phyloP scores from a whole-genome alignment of 2,888 invertebrate genomes.

The Erynnis tages region DNA sequence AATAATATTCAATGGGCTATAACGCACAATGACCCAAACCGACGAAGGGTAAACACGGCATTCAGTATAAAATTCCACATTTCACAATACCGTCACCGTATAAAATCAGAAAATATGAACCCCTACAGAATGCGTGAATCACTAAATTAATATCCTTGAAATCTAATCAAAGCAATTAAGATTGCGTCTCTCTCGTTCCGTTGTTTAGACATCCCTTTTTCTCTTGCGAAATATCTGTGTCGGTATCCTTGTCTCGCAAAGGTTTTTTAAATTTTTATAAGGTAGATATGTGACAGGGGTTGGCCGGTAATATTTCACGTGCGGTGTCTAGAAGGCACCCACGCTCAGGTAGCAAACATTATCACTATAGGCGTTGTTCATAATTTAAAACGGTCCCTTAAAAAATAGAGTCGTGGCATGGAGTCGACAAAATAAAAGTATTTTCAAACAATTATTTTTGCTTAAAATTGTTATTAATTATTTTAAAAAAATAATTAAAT shows the following conservation, averaged over 20 bases:
- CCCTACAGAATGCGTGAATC: constrained; percentile 71
- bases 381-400: constrained; percentile 54
- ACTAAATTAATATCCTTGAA: constrained; percentile 79
- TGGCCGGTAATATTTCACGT: constrained; percentile 74
- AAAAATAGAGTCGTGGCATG: constrained; percentile 34
- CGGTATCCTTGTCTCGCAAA: constrained; percentile 40
- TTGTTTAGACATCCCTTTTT: constrained; percentile 41
- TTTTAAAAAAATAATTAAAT: too few relatives aligned
- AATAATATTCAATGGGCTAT: constrained; percentile 56
- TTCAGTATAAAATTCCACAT: constrained; percentile 58
- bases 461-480: too few relatives aligned
- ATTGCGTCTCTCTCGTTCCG: constrained; percentile 57
- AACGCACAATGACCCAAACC: constrained; percentile 64
- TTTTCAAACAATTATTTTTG: not conserved
- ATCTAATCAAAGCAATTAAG: constrained; percentile 79
- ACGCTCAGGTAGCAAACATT: constrained; percentile 79
- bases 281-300: constrained; percentile 74
- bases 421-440: constrained; percentile 38
- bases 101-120: constrained; percentile 75
- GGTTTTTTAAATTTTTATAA: constrained; percentile 55
- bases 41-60: constrained; percentile 71
- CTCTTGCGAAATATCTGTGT: constrained; percentile 28
- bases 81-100: constrained; percentile 61
- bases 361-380: constrained; percentile 72
- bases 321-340: constrained; percentile 66